Evolutionary conservation across 2,113 vertebrate genomes (phyloP).

Genomic region (Lepidothrix coronata): DNA sequence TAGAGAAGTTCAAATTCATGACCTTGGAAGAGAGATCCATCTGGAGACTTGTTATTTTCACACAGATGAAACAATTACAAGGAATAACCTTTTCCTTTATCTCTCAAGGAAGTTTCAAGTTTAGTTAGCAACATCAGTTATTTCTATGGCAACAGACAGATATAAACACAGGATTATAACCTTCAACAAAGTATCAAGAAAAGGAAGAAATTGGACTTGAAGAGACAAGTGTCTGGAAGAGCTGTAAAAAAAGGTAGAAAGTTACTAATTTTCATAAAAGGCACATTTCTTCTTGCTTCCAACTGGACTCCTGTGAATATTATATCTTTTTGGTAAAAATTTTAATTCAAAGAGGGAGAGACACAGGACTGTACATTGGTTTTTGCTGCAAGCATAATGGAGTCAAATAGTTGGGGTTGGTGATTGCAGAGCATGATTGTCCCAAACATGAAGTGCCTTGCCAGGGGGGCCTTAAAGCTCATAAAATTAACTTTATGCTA

Average conservation of each 20-base stretch:
- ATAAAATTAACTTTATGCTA: not conserved
- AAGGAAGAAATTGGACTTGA: constrained; percentile 34
- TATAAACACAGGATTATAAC: constrained; percentile 59
- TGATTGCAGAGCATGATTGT: not conserved
- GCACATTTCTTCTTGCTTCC: not conserved
- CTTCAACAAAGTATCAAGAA: constrained; percentile 45
- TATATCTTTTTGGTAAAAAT: not conserved
- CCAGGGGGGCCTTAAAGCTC: not conserved
- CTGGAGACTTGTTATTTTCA: constrained; percentile 2
- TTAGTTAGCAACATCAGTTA: constrained; percentile 29
- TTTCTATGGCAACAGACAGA: constrained; percentile 51
- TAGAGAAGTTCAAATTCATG: not conserved
- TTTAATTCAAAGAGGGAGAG: not conserved
- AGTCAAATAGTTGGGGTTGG: not conserved
- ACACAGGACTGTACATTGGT: not conserved
- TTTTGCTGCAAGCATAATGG: not conserved
- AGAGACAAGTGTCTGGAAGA: not conserved
- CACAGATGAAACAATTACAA: not conserved
- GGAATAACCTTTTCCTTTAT: constrained; percentile 13
- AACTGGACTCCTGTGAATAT: not conserved
- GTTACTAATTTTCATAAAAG: not conserved
- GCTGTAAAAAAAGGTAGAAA: not conserved
- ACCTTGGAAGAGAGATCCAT: not conserved
- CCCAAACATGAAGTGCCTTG: not conserved
- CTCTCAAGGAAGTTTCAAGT: constrained; percentile 26